A percentile compares a stretch with the other conserved stretches of the same genome.
These are phyloP conservation scores for Synergus itoensis DNA, from an alignment of 2,888 invertebrate species.

Conservation along the genomic window DNA sequence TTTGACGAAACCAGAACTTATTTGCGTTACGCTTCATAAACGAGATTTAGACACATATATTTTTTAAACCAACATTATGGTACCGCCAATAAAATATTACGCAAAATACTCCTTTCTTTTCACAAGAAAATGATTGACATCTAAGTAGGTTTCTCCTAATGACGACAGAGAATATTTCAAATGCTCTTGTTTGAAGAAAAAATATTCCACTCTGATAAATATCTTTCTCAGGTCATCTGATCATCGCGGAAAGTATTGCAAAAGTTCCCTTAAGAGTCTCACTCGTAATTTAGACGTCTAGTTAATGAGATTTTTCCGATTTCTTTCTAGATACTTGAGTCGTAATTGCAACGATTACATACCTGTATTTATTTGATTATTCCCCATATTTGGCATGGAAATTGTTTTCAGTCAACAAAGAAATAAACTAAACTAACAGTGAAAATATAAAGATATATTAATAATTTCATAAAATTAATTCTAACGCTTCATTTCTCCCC, in stretches of 20 bases:
- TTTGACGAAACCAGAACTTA: not conserved
- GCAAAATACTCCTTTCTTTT: not conserved
- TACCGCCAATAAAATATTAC: not conserved
- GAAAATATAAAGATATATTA: not conserved
- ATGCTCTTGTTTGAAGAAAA: not conserved
- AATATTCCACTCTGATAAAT: not conserved
- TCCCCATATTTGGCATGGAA: not conserved
- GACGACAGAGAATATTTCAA: not conserved
- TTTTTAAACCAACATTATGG: not conserved
- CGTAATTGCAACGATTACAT: not conserved
- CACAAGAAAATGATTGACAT: not conserved
- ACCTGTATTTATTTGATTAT: not conserved
- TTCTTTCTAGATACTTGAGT: not conserved
- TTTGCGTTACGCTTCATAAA: conserved; percentile 14
- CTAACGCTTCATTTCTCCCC: not conserved
- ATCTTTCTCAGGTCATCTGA: not conserved
- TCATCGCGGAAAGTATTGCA: not conserved
- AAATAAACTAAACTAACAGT: not conserved
- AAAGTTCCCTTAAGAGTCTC: not conserved
- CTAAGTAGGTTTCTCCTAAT: not conserved
- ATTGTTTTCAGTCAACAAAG: not conserved
- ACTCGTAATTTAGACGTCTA: not conserved
- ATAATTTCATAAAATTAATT: not conserved
- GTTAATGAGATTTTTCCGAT: not conserved
- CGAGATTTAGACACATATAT: conserved; percentile 3